phyloP scores from a whole-genome alignment of 2,797 vertebrate genomes.

The Smutsia temminckii region DNA sequence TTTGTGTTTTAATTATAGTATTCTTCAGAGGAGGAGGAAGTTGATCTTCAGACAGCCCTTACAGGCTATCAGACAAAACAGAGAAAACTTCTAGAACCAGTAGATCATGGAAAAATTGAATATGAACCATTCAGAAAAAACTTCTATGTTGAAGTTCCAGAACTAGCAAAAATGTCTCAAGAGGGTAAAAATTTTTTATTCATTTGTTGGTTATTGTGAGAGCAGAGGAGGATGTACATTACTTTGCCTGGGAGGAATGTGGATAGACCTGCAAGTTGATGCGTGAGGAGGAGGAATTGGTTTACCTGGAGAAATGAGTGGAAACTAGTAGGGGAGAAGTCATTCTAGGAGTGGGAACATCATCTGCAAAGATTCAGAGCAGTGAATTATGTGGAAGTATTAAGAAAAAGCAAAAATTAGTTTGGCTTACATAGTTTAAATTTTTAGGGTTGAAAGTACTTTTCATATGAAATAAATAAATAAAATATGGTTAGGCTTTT shows the following conservation, averaged over 20 bases:
- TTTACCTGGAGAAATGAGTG: neutral
- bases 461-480: neutral
- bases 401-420: neutral
- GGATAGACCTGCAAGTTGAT: neutral
- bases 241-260: neutral
- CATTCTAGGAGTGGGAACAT: neutral
- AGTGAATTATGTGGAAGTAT: conserved; percentile 1
- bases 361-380: neutral
- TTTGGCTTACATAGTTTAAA: neutral
- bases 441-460: conserved; percentile 29
- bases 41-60: conserved; percentile 97
- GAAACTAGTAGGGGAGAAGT: neutral
- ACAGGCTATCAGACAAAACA: conserved; percentile 99
- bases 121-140: conserved; percentile 97
- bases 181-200: conserved; percentile 88
- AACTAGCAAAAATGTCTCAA: conserved; percentile 93
- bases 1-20: conserved; percentile 87
- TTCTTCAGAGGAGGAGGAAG: conserved; percentile 98
- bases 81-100: conserved; percentile 96
- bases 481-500: neutral
- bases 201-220: neutral
- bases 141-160: conserved; percentile 99
- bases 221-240: neutral
- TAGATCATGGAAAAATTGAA: conserved; percentile 98
- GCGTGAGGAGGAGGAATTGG: neutral